Conservation (phyloP, 1,140 invertebrate genomes). For the Chymomyza costata region DNA sequence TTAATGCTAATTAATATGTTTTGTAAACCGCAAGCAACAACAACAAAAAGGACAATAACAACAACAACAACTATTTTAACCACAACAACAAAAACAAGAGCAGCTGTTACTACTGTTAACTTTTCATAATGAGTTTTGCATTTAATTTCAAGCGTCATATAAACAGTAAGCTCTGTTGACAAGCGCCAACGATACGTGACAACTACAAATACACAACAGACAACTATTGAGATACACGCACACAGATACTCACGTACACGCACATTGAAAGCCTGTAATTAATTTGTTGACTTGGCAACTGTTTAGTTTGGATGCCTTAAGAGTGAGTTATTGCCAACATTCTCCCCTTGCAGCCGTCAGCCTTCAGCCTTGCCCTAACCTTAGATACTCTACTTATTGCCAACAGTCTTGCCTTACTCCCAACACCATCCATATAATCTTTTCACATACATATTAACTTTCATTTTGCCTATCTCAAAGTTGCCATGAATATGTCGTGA, state of each 20-base stretch:
- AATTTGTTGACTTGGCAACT: conserved; percentile 72
- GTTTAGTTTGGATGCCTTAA: conserved; percentile 19
- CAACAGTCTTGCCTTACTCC: no score
- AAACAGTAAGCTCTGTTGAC: conserved; percentile 61
- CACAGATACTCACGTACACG: no score
- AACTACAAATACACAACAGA: conserved; percentile 55
- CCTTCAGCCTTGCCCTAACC: no score
- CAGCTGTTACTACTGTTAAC: conserved; percentile 53
- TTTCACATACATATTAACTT: no score
- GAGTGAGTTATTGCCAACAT: no score
- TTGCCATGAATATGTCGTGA: no score
- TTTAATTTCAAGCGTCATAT: conserved; percentile 56
- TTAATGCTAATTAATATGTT: conserved; percentile 74
- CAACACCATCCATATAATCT: no score
- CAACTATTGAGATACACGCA: conserved; percentile 70
- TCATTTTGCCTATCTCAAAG: no score
- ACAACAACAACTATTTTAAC: conserved; percentile 1
- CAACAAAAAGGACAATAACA: conserved; percentile 17
- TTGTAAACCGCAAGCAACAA: conserved; percentile 59
- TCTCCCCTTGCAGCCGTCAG: no score
- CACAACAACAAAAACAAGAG: conserved; percentile 10
- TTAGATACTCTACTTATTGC: no score
- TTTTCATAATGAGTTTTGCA: conserved; percentile 72
- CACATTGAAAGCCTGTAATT: conserved; percentile 43
- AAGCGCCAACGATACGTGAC: conserved; percentile 43